A percentile compares a stretch with the other conserved stretches of the same genome.
Evolutionary conservation across 1,140 invertebrate genomes (phyloP).

Genomic region (Aphelenchoides fujianensis): DNA sequence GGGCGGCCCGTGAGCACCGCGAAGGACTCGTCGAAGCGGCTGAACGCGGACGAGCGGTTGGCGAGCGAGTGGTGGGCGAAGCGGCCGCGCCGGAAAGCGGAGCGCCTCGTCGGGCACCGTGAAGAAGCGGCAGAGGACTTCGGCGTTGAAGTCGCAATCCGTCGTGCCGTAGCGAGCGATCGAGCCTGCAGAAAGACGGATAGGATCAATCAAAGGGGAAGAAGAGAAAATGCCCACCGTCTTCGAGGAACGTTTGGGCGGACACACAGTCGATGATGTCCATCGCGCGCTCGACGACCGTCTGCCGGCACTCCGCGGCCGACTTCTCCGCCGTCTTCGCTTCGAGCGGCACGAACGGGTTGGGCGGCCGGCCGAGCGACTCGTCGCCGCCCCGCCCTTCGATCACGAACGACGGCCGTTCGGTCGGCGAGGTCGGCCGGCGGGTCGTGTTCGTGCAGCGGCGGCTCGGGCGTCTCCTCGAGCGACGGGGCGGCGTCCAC

Average conservation of each 20-base stretch:
- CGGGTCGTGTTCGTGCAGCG: not conserved
- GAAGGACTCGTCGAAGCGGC: conserved; percentile 32
- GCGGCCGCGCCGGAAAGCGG: conserved; percentile 22
- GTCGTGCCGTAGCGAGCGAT: conserved; percentile 4
- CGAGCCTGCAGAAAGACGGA: not conserved
- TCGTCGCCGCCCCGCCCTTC: not conserved
- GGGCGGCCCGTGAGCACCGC: conserved; percentile 20
- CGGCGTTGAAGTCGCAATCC: not conserved
- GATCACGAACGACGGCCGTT: not conserved
- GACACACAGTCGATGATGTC: not conserved
- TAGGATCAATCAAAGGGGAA: no score
- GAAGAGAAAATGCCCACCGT: not conserved
- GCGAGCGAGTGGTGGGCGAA: conserved; percentile 13
- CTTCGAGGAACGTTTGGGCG: not conserved
- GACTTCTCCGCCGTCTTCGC: conserved; percentile 17
- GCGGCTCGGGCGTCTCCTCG: not conserved
- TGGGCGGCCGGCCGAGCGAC: conserved; percentile 5
- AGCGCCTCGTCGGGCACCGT: conserved; percentile 10
- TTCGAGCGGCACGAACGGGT: conserved; percentile 22
- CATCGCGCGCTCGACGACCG: not conserved
- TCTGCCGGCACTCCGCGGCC: conserved; percentile 9
- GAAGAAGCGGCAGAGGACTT: conserved; percentile 24
- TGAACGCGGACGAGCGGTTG: not conserved
- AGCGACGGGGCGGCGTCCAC: not conserved
- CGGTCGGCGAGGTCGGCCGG: not conserved